Base-by-base conservation (phyloP, 2,888 invertebrate species). In the Diaprepes abbreviatus region DNA sequence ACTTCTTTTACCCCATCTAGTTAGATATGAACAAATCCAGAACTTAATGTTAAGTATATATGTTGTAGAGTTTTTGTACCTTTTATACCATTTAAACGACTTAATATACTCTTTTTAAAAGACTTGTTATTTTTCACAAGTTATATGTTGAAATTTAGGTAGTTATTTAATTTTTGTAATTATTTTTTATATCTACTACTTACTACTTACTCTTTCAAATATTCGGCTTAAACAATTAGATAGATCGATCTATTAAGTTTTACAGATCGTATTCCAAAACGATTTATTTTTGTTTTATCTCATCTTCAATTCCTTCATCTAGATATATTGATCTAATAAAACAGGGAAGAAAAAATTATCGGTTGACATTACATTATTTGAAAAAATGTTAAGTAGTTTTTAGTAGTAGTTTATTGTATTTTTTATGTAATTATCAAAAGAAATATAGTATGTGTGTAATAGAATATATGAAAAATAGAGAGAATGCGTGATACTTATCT, bases 121-220 rank as follows among this genome's bases (percentile, higher is more conserved):
- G 36, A 40, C 36, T 43, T 59, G 17, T 43, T 43, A 28, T 36
- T n/a, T 57, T 36, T 40, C 10, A 38, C 60, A 60, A 60, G 48
- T 50, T 60, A 33, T n/a, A 38, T 38, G 50, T 50, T 62, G 50
- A 35, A 21, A 17, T 24, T 62, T 62, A 62, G 36, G 31, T 62
- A 62, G 60, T 43, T 62, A 62, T 62, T 62, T 62, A 62, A 50
- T 35, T 38, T 43, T 57, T 58, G 19, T 62, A 48, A 35, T 45
- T 62, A 31, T 48, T 38, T 36, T 24, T 38, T 55, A 14, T 14
- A 21, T 55, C n/a, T 35, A 24, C 1, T 14, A n/a, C 16, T 21
- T 38, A 24, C 36, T 38, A 21, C 48, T 58, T 19, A 14, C 24
- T 28, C 17, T 6, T 35, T n/a, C n/a, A n/a, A n/a, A n/a, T n/a